Percentiles rank a stretch among this genome's conserved stretches.
Evolutionary conservation across 2,113 vertebrate species (phyloP).

Genomic region (Cyphomyrus plagiostoma): DNA sequence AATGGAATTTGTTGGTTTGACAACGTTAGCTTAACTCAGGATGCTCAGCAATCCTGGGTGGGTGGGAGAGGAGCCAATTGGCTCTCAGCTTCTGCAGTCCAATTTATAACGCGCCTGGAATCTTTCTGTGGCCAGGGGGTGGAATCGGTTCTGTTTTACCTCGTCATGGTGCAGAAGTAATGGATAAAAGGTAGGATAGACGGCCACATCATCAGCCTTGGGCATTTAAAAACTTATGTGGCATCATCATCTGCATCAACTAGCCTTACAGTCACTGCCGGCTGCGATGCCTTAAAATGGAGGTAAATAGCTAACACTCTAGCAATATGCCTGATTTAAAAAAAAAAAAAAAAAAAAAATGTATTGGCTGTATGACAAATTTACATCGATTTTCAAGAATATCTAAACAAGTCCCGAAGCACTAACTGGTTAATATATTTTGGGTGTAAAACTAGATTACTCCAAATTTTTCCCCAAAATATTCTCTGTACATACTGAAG

Average conservation of each 20-base stretch:
- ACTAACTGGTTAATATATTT: background rate
- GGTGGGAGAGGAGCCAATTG: background rate
- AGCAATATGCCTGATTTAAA: background rate
- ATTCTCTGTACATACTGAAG: background rate
- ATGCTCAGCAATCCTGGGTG: background rate
- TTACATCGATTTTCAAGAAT: background rate
- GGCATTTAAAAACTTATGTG: background rate
- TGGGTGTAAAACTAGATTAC: conserved; percentile 7
- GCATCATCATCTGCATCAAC: background rate
- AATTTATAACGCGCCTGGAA: background rate
- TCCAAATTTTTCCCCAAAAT: background rate
- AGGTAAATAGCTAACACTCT: background rate
- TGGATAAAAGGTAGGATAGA: background rate
- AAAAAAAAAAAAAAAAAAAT: no score
- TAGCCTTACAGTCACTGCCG: background rate
- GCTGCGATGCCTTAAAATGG: background rate
- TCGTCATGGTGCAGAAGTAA: background rate
- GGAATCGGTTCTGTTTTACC: background rate
- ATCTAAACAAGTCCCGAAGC: background rate
- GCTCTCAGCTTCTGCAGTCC: background rate
- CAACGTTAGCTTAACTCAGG: background rate
- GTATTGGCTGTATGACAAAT: background rate
- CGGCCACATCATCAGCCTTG: background rate
- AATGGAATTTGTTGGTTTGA: conserved; percentile 4
- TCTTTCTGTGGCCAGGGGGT: background rate